A percentile compares a stretch with the other conserved stretches of the same genome.
Evolutionary conservation across 1,140 invertebrate genomes (phyloP).

Genomic region (Drosophila virilis): DNA sequence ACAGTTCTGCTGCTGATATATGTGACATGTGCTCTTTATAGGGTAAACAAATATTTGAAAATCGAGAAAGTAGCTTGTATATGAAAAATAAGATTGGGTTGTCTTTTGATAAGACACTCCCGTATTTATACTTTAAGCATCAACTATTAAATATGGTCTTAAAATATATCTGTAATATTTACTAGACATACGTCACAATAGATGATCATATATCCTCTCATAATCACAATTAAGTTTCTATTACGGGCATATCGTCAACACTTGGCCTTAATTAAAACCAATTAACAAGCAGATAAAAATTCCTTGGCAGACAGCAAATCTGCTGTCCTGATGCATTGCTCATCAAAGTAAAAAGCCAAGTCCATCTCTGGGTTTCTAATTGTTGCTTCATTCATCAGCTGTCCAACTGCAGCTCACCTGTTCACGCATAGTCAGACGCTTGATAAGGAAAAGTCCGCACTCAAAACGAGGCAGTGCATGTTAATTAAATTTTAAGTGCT

Average conservation of each 20-base stretch:
- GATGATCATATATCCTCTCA: neutral
- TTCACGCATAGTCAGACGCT: neutral
- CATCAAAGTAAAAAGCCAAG: neutral
- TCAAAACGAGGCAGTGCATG: neutral
- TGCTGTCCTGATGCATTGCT: neutral
- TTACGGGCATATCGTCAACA: neutral
- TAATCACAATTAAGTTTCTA: neutral
- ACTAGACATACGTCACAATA: too few species aligned
- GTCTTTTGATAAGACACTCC: too few species aligned
- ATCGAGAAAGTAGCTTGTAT: too few species aligned
- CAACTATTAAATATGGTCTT: too few species aligned
- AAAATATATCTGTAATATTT: too few species aligned
- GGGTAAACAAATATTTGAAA: too few species aligned
- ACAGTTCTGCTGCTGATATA: neutral
- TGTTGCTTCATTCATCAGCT: conserved; percentile 27
- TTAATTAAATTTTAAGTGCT: conserved; percentile 35
- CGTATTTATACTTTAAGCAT: too few species aligned
- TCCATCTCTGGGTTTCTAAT: conserved; percentile 6
- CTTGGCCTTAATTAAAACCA: conserved; percentile 2
- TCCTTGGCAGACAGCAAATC: neutral
- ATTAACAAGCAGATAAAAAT: neutral
- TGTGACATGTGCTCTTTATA: neutral
- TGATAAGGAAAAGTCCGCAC: neutral
- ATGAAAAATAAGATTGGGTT: too few species aligned
- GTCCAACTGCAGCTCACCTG: conserved; percentile 2